These are phyloP conservation scores for Neostethus bicornis DNA, from an alignment of 2,797 vertebrate genomes.

Conservation along the genomic window DNA sequence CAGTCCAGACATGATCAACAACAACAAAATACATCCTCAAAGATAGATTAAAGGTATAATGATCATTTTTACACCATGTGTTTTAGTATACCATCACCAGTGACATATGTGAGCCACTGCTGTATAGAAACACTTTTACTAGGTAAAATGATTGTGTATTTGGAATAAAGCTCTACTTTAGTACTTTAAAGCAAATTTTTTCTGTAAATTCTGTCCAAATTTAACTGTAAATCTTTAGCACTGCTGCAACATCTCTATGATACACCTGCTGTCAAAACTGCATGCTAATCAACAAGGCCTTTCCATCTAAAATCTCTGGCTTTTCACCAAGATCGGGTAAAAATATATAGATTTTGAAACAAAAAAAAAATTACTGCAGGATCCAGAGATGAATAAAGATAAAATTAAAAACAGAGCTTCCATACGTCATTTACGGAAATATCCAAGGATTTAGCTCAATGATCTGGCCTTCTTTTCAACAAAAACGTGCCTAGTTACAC, in stretches of 20 bases:
- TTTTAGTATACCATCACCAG: too few relatives aligned
- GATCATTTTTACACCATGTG: too few relatives aligned
- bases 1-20: not conserved
- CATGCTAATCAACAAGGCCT: constrained; percentile 24
- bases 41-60: too few relatives aligned
- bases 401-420: constrained; percentile 22
- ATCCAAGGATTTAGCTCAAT: constrained; percentile 35
- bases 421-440: constrained; percentile 64
- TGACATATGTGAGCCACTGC: not conserved
- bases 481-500: constrained; percentile 5
- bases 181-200: not conserved
- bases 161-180: not conserved
- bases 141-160: not conserved
- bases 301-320: not conserved
- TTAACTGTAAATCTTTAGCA: not conserved
- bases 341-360: not conserved
- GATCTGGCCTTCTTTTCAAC: constrained; percentile 41
- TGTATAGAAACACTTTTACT: not conserved
- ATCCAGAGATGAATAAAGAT: not conserved
- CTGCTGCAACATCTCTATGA: constrained; percentile 3
- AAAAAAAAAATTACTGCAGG: not conserved
- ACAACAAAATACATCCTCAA: too few relatives aligned
- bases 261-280: constrained; percentile 27
- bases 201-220: not conserved
- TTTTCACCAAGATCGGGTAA: not conserved